phyloP scores from a whole-genome alignment of 2,113 vertebrate genomes.

The Neopipo cinnamomea region DNA sequence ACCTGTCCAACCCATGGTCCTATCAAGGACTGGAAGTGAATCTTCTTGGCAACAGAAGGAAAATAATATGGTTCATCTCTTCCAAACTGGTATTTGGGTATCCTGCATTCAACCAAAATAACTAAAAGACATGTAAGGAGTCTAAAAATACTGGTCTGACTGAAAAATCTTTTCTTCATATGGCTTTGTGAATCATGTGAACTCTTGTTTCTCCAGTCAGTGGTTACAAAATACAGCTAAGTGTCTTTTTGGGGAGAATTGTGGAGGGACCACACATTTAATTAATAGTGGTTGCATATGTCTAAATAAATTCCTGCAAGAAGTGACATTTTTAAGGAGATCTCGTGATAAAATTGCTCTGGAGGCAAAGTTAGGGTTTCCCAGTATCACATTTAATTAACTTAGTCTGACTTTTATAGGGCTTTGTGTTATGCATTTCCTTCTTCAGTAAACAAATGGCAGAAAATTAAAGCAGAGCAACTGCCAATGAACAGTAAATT shows the following conservation, averaged over 20 bases:
- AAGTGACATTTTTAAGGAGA: slow-evolving; percentile 67
- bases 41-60: background rate
- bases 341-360: slow-evolving; percentile 67
- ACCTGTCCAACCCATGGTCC: background rate
- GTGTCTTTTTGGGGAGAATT: background rate
- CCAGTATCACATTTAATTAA: slow-evolving; percentile 76
- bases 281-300: slow-evolving; percentile 53
- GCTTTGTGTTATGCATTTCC: slow-evolving; percentile 71
- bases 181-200: background rate
- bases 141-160: background rate
- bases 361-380: slow-evolving; percentile 71
- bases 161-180: background rate
- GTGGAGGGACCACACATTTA: background rate
- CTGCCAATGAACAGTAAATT: slow-evolving; percentile 76
- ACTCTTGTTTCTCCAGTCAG: background rate
- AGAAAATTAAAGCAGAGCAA: slow-evolving; percentile 76
- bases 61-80: background rate
- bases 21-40: background rate
- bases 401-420: slow-evolving; percentile 76
- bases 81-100: background rate
- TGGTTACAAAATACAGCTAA: background rate
- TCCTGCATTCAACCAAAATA: background rate
- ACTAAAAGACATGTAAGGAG: background rate
- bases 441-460: slow-evolving; percentile 76
- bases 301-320: slow-evolving; percentile 68